These are phyloP conservation scores for Ypsolopha sequella DNA, from an alignment of 2,888 invertebrate genomes.

Conservation along the genomic window DNA sequence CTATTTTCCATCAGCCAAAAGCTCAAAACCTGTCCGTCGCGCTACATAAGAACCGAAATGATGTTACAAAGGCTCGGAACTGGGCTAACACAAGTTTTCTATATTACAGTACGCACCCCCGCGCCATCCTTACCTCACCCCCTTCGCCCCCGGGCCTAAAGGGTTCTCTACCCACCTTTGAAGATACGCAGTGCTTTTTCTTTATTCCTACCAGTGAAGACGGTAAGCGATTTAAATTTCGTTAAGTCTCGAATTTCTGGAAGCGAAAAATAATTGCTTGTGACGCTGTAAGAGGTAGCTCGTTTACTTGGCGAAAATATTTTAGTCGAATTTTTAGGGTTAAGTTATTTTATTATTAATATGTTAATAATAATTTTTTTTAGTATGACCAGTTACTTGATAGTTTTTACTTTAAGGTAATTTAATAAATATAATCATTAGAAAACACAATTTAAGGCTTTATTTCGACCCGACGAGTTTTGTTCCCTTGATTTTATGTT, in stretches of 20 bases:
- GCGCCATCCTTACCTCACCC: slow-evolving; percentile 13
- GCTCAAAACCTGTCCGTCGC: neutral
- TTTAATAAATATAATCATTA: no score
- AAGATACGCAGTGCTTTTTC: slow-evolving; percentile 68
- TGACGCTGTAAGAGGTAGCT: slow-evolving; percentile 43
- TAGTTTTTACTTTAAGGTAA: no score
- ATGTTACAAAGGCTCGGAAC: slow-evolving; percentile 70
- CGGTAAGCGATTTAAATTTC: slow-evolving; percentile 68
- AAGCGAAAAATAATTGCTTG: slow-evolving; percentile 66
- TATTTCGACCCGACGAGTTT: no score
- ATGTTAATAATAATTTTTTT: no score
- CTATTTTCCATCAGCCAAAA: neutral
- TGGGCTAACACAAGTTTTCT: slow-evolving; percentile 72
- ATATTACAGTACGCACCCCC: slow-evolving; percentile 63
- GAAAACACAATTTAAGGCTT: no score
- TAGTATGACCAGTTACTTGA: no score
- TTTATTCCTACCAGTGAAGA: slow-evolving; percentile 43
- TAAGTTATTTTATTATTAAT: no score
- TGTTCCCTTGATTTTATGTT: no score
- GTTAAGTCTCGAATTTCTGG: slow-evolving; percentile 65
- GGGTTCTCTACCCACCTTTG: slow-evolving; percentile 64
- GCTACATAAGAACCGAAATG: slow-evolving; percentile 53
- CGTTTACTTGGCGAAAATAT: neutral
- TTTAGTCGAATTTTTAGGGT: no score
- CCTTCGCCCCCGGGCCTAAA: slow-evolving; percentile 28